Base-by-base conservation (phyloP, 2,888 invertebrate species). In the Acanthosoma haemorrhoidale region DNA sequence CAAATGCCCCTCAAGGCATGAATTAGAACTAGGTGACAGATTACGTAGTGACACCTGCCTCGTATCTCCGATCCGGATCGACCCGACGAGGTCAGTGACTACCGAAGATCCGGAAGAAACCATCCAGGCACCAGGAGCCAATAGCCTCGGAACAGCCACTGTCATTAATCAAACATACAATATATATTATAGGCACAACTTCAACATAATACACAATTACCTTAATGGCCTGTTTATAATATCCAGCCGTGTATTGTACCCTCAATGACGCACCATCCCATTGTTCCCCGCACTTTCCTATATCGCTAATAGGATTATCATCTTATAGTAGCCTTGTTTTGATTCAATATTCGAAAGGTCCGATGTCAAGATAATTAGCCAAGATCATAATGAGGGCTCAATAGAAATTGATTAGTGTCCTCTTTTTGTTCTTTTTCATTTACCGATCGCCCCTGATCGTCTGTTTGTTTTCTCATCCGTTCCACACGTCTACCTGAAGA, bases 151-250 rank as follows among this genome's bases (percentile, higher is more conserved):
- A n/a, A 2, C 21, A n/a, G 25, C 1, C n/a, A n/a, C 21, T 51
- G 29, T 51, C 61, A 61, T 61, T 36, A 61, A 61, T 61, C 61
- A 61, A 21, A 34, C 21, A 34, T 36, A 32, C 21, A 61, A 61
- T 61, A 38, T 61, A 61, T 61, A 61, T 61, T 61, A 61, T 61
- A 61, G 21, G 18, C 34, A 61, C 36, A 61, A 61, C 38, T 51
- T 25, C 25, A 61, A 32, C 18, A 61, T 61, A 61, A 61, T 61
- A 61, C 61, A 61, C 61, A 61, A 61, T 61, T 61, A 38, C 61
- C 61, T 61, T 61, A 61, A 61, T 61, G 61, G 61, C 36, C 61
- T 61, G 61, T 61, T 61, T 61, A 61, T 21, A 61, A 25, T 51
- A 51, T 25, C 25, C 13, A 51, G 25, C 25, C n/a, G n/a, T n/a